A percentile compares a stretch with the other conserved stretches of the same genome.
Evolutionary conservation across 2,888 invertebrate genomes (phyloP).

Genomic region (Diarsia dahlii): DNA sequence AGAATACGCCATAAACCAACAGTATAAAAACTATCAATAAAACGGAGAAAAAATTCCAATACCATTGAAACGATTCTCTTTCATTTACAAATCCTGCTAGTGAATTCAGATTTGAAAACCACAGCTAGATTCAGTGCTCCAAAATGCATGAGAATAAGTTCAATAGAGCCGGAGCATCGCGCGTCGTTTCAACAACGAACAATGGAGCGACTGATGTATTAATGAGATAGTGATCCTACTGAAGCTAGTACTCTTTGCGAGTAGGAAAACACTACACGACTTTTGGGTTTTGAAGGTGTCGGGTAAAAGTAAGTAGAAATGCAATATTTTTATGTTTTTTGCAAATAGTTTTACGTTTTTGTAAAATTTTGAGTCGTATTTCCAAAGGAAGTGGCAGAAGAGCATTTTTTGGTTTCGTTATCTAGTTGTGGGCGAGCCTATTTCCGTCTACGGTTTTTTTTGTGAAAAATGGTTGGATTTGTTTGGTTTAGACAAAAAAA

Average conservation of each 20-base stretch:
- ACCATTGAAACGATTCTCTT: conserved; percentile 20
- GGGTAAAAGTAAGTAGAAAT: neutral
- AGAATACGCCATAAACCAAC: neutral
- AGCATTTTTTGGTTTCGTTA: too few relatives aligned
- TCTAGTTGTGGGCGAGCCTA: too few relatives aligned
- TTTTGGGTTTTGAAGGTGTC: neutral
- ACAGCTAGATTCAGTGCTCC: conserved; percentile 21
- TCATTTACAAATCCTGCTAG: conserved; percentile 25
- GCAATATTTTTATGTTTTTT: neutral
- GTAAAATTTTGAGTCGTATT: neutral
- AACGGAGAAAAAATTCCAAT: neutral
- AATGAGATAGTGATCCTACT: conserved; percentile 13
- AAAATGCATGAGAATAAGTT: conserved; percentile 39
- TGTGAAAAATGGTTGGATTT: too few relatives aligned
- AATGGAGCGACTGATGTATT: neutral
- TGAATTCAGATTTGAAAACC: conserved; percentile 22
- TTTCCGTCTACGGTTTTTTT: too few relatives aligned
- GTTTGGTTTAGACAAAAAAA: too few relatives aligned
- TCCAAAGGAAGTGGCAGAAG: too few relatives aligned
- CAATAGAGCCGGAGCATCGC: neutral
- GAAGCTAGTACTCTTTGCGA: neutral
- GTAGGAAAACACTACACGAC: neutral
- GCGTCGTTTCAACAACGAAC: neutral
- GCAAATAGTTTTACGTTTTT: neutral
- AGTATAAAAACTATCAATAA: neutral